Percentiles rank a stretch among this genome's conserved stretches.
phyloP scores from a whole-genome alignment of 1,140 invertebrate species.

The Drosophila persimilis region DNA sequence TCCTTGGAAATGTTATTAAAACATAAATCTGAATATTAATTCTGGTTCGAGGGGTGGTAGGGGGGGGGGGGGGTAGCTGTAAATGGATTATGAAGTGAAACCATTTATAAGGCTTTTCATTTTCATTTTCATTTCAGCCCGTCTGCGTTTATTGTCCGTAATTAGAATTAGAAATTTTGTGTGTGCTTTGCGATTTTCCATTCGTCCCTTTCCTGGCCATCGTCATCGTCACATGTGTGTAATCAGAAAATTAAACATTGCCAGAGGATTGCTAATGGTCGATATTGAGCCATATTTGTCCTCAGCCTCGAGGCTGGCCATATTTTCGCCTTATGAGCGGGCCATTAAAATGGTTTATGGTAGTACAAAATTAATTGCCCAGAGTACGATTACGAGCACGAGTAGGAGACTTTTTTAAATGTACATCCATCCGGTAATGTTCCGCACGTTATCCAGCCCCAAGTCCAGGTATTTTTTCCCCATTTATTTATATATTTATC shows the following conservation, averaged over 20 bases:
- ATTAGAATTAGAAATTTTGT: conserved; percentile 77
- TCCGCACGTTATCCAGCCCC: too few relatives aligned
- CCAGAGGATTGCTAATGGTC: conserved; percentile 49
- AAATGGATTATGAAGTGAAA: conserved; percentile 66
- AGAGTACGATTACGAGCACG: not conserved
- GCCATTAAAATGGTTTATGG: conserved; percentile 60
- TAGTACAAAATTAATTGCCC: conserved; percentile 43
- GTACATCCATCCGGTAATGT: too few relatives aligned
- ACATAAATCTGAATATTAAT: conserved; percentile 80
- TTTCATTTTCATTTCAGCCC: conserved; percentile 26
- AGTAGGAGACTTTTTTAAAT: not conserved
- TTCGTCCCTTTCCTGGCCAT: conserved; percentile 33
- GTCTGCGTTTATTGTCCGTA: conserved; percentile 71
- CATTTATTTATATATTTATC: conserved; percentile 61
- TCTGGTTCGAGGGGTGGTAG: conserved; percentile 36
- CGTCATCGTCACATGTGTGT: conserved; percentile 48
- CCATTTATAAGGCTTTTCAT: conserved; percentile 59
- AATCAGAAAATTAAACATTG: conserved; percentile 71
- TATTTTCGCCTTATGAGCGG: conserved; percentile 62
- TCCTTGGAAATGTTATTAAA: conserved; percentile 66
- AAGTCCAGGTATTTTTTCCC: not conserved
- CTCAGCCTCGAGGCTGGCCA: conserved; percentile 43
- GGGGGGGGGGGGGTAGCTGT: too few relatives aligned
- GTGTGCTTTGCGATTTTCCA: conserved; percentile 57
- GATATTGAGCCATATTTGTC: conserved; percentile 54